phyloP scores from a whole-genome alignment of 2,113 vertebrate species.

The Thomomys bottae region DNA sequence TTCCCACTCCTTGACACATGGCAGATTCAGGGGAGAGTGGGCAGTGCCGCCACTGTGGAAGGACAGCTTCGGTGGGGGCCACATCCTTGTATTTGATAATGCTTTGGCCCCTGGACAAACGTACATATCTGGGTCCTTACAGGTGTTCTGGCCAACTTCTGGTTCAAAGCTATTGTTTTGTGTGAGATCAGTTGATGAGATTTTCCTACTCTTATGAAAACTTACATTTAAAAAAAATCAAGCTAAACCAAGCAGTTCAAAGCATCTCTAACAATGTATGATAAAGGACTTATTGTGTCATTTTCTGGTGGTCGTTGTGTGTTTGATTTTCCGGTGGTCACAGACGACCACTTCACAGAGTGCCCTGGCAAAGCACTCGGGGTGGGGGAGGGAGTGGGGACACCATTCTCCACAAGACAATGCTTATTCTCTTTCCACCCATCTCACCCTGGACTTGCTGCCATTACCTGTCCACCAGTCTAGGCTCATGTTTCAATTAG shows the following conservation, averaged over 20 bases:
- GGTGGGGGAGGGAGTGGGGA: not conserved
- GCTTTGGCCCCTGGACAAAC: not conserved
- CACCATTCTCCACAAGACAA: too few relatives aligned
- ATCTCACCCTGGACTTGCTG: not conserved
- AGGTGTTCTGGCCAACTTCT: not conserved
- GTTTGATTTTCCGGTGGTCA: not conserved
- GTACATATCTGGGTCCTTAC: not conserved
- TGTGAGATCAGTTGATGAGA: not conserved
- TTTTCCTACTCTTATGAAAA: not conserved
- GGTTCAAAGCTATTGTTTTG: conserved; percentile 3
- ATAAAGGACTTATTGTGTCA: not conserved
- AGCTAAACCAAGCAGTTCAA: not conserved
- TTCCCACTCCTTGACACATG: too few relatives aligned
- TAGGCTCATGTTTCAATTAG: not conserved
- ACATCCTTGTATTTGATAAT: too few relatives aligned
- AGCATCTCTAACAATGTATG: not conserved
- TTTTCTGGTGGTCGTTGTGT: not conserved
- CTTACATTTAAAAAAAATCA: not conserved
- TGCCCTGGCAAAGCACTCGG: not conserved
- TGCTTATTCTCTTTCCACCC: not conserved
- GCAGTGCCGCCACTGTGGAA: too few relatives aligned
- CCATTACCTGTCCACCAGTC: not conserved
- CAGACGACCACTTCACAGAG: not conserved
- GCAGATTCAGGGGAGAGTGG: too few relatives aligned
- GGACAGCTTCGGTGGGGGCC: too few relatives aligned